These are phyloP conservation scores for Crematogaster levior DNA, from an alignment of 2,888 invertebrate genomes.

Conservation along the genomic window DNA sequence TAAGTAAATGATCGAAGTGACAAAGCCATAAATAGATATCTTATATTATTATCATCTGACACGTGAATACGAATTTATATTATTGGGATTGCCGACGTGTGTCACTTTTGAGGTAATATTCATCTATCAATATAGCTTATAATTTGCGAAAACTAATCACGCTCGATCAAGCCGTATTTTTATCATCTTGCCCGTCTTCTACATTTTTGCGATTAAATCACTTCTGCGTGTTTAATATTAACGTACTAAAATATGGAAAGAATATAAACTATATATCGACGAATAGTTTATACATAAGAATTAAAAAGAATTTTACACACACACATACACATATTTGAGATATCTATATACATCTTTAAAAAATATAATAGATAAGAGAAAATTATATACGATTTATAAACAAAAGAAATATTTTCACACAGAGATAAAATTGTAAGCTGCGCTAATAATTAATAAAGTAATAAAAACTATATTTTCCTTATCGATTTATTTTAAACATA, in stretches of 20 bases:
- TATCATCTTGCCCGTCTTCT: background rate
- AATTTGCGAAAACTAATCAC: slow-evolving; percentile 24
- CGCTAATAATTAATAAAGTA: background rate
- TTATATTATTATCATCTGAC: slow-evolving; percentile 23
- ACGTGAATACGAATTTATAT: slow-evolving; percentile 13
- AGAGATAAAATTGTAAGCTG: background rate
- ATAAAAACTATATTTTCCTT: background rate
- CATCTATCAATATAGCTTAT: background rate
- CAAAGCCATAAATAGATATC: slow-evolving; percentile 8
- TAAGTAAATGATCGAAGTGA: background rate
- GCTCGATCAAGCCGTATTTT: background rate
- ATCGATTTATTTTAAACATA: background rate
- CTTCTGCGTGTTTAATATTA: background rate
- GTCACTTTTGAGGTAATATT: background rate
- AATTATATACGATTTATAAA: background rate
- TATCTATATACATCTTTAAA: background rate
- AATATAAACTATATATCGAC: background rate
- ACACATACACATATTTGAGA: too few relatives aligned
- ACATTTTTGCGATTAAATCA: background rate
- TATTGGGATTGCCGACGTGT: background rate
- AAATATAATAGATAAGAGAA: background rate
- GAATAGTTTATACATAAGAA: background rate
- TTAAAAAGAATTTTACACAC: background rate
- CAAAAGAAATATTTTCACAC: background rate
- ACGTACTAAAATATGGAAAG: background rate